Base-by-base conservation (phyloP, 2,888 invertebrate species). In the Diaprepes abbreviatus region DNA sequence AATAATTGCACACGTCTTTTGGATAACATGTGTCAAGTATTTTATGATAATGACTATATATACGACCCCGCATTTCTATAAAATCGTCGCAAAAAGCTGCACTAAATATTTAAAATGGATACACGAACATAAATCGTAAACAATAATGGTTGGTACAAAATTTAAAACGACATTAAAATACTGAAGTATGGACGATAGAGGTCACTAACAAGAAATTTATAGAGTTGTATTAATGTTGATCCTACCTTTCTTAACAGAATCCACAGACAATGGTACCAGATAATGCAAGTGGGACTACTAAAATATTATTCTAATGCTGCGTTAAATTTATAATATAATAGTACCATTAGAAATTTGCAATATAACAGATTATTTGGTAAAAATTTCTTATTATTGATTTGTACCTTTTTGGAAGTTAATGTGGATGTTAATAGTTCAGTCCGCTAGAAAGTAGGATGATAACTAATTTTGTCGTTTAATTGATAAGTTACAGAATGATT, bases 1-100 rank as follows among this genome's bases (percentile, higher is more conserved):
- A 55, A 55, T 55, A 55, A 55, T 38, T 55, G 55, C 55, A 55
- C 55, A 38, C 19, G 21, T 36, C 21, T 38, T 55, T 55, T n/a
- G 38, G 38, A 52, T 52, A 52, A 4, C 52, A 28, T 31, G 54
- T 21, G 24, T 55, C 35, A 19, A 55, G 36, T 38, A 28, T 50
- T 62, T 63, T 35, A 48, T 21, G 50, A 31, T 62, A 48, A 62
- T 62, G 24, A 50, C 21, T 55, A 33, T 55, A 38, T 24, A 33
- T 54, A 54, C 35, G 33, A 35, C 35, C 54, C n/a, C 35, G n/a
- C 35, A 31, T 52, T 35, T n/a, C 35, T n/a, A 35, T 35, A 35
- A n/a, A 35, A 35, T 35, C 35, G 35, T 35, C 35, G 35, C 35
- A 35, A 35, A 35, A 35, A 35, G 35, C 35, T 35, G 35, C n/a